phyloP scores from a whole-genome alignment of 2,113 vertebrate genomes.

The Hemibagrus wyckioides region DNA sequence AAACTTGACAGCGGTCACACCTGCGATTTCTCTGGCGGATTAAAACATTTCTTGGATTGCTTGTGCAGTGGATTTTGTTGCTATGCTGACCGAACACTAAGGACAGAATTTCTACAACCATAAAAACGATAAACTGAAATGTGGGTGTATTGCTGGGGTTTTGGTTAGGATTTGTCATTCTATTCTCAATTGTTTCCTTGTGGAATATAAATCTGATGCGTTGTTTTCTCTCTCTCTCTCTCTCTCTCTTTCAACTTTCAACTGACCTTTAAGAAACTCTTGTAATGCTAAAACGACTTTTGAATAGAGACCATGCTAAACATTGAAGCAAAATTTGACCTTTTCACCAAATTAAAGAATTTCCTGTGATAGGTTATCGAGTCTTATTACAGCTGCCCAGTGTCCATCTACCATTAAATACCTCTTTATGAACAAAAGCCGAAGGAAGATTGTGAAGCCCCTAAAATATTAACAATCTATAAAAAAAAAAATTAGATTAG shows the following conservation, averaged over 20 bases:
- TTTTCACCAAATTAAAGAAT: slow-evolving; percentile 1
- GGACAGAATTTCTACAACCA: slow-evolving; percentile 22
- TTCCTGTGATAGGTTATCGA: slow-evolving; percentile 36
- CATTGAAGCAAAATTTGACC: slow-evolving; percentile 18
- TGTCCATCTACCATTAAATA: slow-evolving; percentile 12
- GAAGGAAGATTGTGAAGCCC: neutral
- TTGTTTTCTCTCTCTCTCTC: neutral
- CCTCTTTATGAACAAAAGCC: neutral
- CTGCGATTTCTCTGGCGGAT: slow-evolving; percentile 56
- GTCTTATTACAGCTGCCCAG: slow-evolving; percentile 21
- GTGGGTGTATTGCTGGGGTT: neutral
- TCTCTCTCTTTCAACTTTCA: slow-evolving; percentile 20
- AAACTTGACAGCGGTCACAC: slow-evolving; percentile 60
- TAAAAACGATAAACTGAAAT: slow-evolving; percentile 12
- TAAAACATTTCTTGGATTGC: neutral
- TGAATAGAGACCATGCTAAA: slow-evolving; percentile 37
- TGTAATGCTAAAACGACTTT: slow-evolving; percentile 50
- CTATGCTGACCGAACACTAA: slow-evolving; percentile 36
- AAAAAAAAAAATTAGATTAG: slow-evolving; percentile 20
- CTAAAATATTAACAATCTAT: slow-evolving; percentile 11
- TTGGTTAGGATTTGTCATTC: slow-evolving; percentile 11
- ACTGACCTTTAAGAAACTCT: slow-evolving; percentile 10
- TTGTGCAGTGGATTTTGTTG: slow-evolving; percentile 50
- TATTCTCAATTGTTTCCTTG: slow-evolving; percentile 30
- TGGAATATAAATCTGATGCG: slow-evolving; percentile 27